Percentiles rank a stretch among this genome's conserved stretches.
These are phyloP conservation scores for Eurytoma californica DNA, from an alignment of 2,888 invertebrate genomes.

Conservation along the genomic window DNA sequence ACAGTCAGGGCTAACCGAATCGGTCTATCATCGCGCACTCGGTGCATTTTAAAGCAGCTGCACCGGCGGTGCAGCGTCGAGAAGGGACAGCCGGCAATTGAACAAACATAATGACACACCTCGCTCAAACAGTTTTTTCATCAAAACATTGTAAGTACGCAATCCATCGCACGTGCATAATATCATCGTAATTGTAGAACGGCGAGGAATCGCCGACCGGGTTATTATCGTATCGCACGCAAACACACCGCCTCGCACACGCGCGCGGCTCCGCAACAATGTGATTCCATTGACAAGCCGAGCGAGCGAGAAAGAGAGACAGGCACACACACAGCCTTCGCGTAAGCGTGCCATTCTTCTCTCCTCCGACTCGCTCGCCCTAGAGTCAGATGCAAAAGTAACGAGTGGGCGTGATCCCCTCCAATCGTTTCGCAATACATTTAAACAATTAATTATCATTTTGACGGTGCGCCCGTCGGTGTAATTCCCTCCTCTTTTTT, in stretches of 20 bases:
- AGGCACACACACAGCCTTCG: no score
- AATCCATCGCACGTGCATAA: conserved; percentile 17
- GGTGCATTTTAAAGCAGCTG: background rate
- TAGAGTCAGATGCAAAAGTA: no score
- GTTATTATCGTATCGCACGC: conserved; percentile 7
- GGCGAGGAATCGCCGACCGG: background rate
- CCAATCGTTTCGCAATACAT: no score
- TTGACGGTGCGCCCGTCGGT: no score
- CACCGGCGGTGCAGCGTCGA: background rate
- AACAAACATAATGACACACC: conserved; percentile 19
- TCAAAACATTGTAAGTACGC: conserved; percentile 25
- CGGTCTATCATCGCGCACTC: no score
- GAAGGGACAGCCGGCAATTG: conserved; percentile 11
- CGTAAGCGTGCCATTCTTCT: no score
- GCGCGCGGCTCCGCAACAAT: background rate
- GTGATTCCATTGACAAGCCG: conserved; percentile 14
- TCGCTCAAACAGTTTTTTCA: conserved; percentile 21
- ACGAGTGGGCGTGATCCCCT: no score
- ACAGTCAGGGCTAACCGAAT: no score
- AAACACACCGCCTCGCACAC: background rate
- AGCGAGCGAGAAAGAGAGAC: background rate
- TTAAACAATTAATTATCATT: no score
- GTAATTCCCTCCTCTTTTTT: no score
- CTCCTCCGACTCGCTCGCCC: no score
- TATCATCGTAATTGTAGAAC: conserved; percentile 19